A percentile compares a stretch with the other conserved stretches of the same genome.
These are phyloP conservation scores for Apoda limacodes DNA, from an alignment of 2,888 invertebrate genomes.

Conservation along the genomic window DNA sequence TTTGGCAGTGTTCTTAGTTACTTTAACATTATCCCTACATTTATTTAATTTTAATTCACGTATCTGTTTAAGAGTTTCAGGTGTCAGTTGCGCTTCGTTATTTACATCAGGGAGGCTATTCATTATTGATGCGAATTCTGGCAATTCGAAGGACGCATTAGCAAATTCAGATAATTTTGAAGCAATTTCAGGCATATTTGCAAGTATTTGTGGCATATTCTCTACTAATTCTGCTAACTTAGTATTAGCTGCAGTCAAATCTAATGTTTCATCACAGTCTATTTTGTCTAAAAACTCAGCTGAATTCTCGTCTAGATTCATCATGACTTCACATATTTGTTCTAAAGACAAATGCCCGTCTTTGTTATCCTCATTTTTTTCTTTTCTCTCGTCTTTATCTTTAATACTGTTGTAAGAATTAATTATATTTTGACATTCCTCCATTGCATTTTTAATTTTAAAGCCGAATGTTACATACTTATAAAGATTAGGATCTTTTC, in stretches of 20 bases:
- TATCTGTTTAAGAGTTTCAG: constrained; percentile 59
- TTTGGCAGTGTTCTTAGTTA: constrained; percentile 56
- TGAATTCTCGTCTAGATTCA: constrained; percentile 50
- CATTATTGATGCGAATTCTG: constrained; percentile 56
- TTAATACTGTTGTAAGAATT: constrained; percentile 48
- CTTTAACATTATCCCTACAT: constrained; percentile 48
- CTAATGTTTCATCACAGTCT: constrained; percentile 37
- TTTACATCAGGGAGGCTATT: constrained; percentile 47
- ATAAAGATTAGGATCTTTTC: constrained; percentile 41
- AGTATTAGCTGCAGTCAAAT: constrained; percentile 34
- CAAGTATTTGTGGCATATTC: constrained; percentile 57
- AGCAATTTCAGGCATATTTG: constrained; percentile 58
- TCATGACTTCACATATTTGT: constrained; percentile 55
- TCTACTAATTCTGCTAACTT: constrained; percentile 50
- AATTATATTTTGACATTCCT: constrained; percentile 59
- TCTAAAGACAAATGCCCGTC: constrained; percentile 41
- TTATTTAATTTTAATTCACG: constrained; percentile 53
- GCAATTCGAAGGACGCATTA: constrained; percentile 46
- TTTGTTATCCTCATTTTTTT: constrained; percentile 23
- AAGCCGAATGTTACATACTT: constrained; percentile 54
- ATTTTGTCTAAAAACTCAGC: constrained; percentile 47
- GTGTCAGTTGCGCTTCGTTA: constrained; percentile 51
- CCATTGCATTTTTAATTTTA: constrained; percentile 61
- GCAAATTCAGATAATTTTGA: constrained; percentile 48
- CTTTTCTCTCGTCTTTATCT: constrained; percentile 30